phyloP scores from a whole-genome alignment of 2,888 invertebrate species.

The Mimachlamys varia region DNA sequence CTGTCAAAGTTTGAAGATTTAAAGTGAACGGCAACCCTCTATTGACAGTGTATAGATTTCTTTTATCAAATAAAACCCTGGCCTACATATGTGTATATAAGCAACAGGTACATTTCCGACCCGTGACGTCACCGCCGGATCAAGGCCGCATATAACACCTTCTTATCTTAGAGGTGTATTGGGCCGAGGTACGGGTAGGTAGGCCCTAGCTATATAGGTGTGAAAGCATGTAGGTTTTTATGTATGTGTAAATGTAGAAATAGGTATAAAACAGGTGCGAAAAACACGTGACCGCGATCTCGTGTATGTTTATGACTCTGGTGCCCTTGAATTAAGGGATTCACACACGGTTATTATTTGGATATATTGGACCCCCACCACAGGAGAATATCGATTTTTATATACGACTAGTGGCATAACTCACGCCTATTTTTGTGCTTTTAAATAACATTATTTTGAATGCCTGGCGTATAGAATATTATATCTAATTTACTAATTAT shows the following conservation, averaged over 20 bases:
- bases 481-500: too few species aligned
- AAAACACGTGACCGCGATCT: too few species aligned
- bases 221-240: neutral
- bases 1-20: neutral
- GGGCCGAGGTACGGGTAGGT: neutral
- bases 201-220: neutral
- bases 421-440: too few species aligned
- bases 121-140: neutral
- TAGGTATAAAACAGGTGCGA: neutral
- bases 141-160: neutral
- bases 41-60: constrained; percentile 2
- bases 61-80: constrained; percentile 1
- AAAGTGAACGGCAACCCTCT: neutral
- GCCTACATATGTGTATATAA: neutral
- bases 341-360: too few species aligned
- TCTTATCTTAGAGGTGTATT: neutral
- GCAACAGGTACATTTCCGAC: neutral
- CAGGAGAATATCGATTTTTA: too few species aligned
- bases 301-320: too few species aligned
- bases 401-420: too few species aligned
- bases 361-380: too few species aligned
- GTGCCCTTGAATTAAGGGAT: too few species aligned
- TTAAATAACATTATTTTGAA: too few species aligned
- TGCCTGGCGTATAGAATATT: too few species aligned
- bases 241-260: neutral